A percentile compares a stretch with the other conserved stretches of the same genome.
phyloP scores from a whole-genome alignment of 2,797 vertebrate species.

The Dendrocincla fuliginosa region DNA sequence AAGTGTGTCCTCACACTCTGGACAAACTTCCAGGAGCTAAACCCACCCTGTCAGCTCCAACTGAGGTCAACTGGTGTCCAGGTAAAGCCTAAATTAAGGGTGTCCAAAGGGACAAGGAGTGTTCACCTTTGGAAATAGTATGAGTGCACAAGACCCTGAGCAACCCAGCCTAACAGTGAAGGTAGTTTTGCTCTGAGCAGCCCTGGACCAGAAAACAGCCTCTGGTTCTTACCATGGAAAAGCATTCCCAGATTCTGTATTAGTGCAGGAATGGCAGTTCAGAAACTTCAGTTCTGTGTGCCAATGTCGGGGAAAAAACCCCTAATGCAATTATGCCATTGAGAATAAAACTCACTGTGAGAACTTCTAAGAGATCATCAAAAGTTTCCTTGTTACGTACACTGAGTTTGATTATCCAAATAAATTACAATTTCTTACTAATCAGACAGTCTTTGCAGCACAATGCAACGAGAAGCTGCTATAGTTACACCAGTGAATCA shows the following conservation, averaged over 20 bases:
- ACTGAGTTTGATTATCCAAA: conserved; percentile 25
- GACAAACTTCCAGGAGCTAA: not conserved
- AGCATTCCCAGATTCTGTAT: not conserved
- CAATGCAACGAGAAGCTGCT: conserved; percentile 39
- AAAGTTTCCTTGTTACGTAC: not conserved
- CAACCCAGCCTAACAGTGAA: not conserved
- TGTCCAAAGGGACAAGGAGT: not conserved
- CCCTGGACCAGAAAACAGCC: not conserved
- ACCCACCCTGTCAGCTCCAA: not conserved
- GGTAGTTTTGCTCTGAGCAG: not conserved
- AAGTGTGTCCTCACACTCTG: not conserved
- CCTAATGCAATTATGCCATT: not conserved
- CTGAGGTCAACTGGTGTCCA: not conserved
- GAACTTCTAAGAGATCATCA: not conserved
- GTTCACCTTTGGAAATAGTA: not conserved
- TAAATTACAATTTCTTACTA: conserved; percentile 41
- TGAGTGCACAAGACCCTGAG: not conserved
- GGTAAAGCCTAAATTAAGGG: not conserved
- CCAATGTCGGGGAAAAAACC: not conserved
- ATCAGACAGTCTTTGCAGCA: conserved; percentile 40
- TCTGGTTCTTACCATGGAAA: not conserved
- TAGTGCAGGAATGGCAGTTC: not conserved
- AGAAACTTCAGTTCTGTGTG: not conserved
- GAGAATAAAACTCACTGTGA: not conserved
- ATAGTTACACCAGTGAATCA: conserved; percentile 61